A percentile compares a stretch with the other conserved stretches of the same genome.
Conservation (phyloP, 1,140 invertebrate genomes). For the Zeugodacus cucurbitae region DNA sequence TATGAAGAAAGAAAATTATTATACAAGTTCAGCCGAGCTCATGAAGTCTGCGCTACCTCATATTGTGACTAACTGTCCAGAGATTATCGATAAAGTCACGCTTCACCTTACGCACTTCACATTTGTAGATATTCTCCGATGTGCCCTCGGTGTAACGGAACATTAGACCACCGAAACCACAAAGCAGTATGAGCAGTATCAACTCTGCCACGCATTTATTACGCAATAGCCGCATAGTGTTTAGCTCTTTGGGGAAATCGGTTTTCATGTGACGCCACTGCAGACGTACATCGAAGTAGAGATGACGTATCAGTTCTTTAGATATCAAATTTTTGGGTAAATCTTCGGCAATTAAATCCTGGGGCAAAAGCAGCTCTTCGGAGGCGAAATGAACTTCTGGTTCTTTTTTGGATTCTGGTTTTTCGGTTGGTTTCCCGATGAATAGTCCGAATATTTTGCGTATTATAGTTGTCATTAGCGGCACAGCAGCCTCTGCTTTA, state of each 20-base stretch:
- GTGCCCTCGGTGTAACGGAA: constrained; percentile 84
- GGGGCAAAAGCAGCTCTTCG: neutral
- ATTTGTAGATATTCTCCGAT: constrained; percentile 88
- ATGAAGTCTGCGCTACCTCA: constrained; percentile 66
- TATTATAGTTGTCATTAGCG: neutral
- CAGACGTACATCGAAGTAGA: constrained; percentile 57
- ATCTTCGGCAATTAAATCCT: neutral
- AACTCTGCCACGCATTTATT: constrained; percentile 77
- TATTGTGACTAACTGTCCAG: constrained; percentile 81
- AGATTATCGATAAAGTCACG: constrained; percentile 84
- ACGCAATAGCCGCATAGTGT: constrained; percentile 69
- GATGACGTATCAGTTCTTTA: constrained; percentile 44
- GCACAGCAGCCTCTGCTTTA: neutral
- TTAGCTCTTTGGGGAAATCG: constrained; percentile 71
- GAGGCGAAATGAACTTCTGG: neutral
- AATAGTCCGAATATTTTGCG: neutral
- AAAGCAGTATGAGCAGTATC: constrained; percentile 76
- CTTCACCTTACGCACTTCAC: constrained; percentile 86
- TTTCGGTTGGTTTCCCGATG: neutral
- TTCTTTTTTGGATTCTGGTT: neutral
- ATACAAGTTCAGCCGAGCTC: neutral
- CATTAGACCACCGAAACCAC: constrained; percentile 80
- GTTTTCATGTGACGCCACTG: constrained; percentile 71
- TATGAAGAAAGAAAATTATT: constrained; percentile 41
- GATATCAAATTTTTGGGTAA: constrained; percentile 44